Base-by-base conservation (phyloP, 2,113 vertebrate species). In the Gavia stellata region DNA sequence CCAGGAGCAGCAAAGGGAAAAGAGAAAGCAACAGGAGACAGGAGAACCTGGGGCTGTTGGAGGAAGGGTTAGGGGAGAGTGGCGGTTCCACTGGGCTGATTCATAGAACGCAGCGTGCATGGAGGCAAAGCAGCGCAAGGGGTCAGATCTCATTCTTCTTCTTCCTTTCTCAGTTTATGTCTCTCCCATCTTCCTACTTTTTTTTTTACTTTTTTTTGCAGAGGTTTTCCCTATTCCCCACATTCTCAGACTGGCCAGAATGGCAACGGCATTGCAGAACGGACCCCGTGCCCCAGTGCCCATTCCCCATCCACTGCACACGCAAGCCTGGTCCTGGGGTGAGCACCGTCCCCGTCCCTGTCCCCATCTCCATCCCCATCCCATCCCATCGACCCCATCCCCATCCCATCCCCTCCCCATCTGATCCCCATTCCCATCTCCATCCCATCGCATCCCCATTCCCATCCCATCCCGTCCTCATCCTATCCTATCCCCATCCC, bases 261-360 rank as follows among this genome's bases (percentile, higher is more conserved):
- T 4, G 6, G 44, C 55, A 36, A 47, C 8, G 17, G 40, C 49
- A 42, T 53, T 77, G 49, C 88, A 59, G 79, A 42, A 25, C 5
- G 12, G 11, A 40, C n/a, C 34, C 65, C 10, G 7, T 16, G 40
- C 16, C 61, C 38, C 4, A 8, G 2, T 40, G 34, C 28, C 56
- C 26, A 17, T 17, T 55, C 47, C 25, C 19, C 1, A 4, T 2
- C 17, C 25, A 13, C 31, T 3, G 9, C 8, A 18, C 38, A 6
- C 15, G 3, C n/a, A n/a, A 63, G 9, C 36, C 40, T 1, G 4
- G 4, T 24, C 2, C 26, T 7, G 19, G 4, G 11, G 31, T 14
- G 12, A 74, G 20, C 47, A 6, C 47, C 40, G n/a, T n/a, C n/a
- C n/a, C n/a, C n/a, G n/a, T n/a, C n/a, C n/a, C n/a, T n/a, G n/a